phyloP scores from a whole-genome alignment of 2,797 vertebrate genomes.

The Anableps anableps region DNA sequence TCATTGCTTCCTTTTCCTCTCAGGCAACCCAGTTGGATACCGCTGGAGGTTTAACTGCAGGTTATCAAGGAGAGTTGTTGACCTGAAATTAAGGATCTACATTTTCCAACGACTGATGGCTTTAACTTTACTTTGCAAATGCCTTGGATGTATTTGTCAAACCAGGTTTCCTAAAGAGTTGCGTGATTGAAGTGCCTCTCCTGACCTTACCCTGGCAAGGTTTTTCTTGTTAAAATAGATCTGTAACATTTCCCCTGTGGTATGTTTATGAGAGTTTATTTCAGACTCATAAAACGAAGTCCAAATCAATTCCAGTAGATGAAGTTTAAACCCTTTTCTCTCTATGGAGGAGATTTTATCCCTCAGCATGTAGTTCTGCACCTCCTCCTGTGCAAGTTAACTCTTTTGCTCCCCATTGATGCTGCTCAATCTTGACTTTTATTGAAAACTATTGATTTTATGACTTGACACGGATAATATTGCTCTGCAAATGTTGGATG shows the following conservation, averaged over 20 bases:
- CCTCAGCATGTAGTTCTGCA: neutral
- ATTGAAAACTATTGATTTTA: neutral
- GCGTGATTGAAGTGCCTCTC: neutral
- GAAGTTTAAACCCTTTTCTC: neutral
- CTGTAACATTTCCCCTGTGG: neutral
- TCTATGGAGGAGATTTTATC: neutral
- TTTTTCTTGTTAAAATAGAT: conserved; percentile 1
- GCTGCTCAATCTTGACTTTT: neutral
- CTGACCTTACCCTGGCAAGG: neutral
- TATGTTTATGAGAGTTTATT: neutral
- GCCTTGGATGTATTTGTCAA: neutral
- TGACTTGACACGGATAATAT: neutral
- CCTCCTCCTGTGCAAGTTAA: no score
- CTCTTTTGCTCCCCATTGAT: neutral
- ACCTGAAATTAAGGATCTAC: neutral
- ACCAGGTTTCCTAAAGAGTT: neutral
- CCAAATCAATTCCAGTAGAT: neutral
- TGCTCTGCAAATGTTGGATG: neutral
- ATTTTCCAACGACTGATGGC: neutral
- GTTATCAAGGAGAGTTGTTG: conserved; percentile 5
- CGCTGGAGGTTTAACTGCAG: conserved; percentile 22
- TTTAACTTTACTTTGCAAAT: neutral
- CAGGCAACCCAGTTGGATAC: conserved; percentile 10
- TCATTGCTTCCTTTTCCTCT: conserved; percentile 32
- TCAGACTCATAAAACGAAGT: neutral